phyloP scores from a whole-genome alignment of 2,113 vertebrate genomes.

The Galeopterus variegatus region DNA sequence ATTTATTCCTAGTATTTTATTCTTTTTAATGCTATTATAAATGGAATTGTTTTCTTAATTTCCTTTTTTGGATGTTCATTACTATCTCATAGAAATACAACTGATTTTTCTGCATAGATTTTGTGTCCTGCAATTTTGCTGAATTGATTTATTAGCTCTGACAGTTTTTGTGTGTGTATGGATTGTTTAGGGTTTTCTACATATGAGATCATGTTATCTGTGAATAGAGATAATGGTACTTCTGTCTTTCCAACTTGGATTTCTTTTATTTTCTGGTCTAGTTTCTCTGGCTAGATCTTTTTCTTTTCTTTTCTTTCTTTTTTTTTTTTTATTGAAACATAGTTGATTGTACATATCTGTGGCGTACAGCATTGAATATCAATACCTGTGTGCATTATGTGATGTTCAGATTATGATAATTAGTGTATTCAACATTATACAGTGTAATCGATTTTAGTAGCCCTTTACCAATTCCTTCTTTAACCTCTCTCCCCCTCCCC shows the following conservation, averaged over 20 bases:
- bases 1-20: background rate
- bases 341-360: too few relatives aligned
- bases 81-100: background rate
- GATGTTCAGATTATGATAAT: too few relatives aligned
- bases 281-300: background rate
- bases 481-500: too few relatives aligned
- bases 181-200: background rate
- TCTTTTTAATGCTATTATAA: background rate
- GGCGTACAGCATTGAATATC: too few relatives aligned
- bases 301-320: too few relatives aligned
- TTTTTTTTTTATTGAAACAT: too few relatives aligned
- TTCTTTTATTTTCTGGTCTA: background rate
- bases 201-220: background rate
- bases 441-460: too few relatives aligned
- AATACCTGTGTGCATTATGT: too few relatives aligned
- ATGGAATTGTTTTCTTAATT: background rate
- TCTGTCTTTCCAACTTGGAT: background rate
- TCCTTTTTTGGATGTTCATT: background rate
- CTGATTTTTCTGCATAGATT: background rate
- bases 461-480: too few relatives aligned
- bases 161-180: background rate
- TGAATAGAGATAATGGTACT: background rate
- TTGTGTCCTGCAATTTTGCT: background rate
- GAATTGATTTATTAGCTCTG: background rate
- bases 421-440: too few relatives aligned